Percentiles rank a stretch among this genome's conserved stretches.
These are phyloP conservation scores for Papilio xuthus DNA, from an alignment of 1,140 invertebrate genomes.

Conservation along the genomic window DNA sequence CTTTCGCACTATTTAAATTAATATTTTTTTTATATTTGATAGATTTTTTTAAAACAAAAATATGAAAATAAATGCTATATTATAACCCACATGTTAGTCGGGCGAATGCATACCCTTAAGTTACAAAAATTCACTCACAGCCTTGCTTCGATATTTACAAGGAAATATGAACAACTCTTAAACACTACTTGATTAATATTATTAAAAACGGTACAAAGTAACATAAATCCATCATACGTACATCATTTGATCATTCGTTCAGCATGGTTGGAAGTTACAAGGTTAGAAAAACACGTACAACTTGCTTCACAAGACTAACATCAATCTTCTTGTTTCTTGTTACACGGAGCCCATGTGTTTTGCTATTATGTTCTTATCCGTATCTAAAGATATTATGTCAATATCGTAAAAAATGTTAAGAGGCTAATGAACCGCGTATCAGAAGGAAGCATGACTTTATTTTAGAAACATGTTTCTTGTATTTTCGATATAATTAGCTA, in stretches of 20 bases:
- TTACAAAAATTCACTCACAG: not conserved
- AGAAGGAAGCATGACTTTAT: not conserved
- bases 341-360: slow-evolving; percentile 7
- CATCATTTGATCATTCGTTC: not conserved
- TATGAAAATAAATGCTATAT: too few species aligned
- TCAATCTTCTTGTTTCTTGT: slow-evolving; percentile 39
- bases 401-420: slow-evolving; percentile 22
- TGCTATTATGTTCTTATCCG: slow-evolving; percentile 32
- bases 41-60: too few species aligned
- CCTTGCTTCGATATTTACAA: too few species aligned
- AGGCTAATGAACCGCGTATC: not conserved
- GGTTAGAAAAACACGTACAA: slow-evolving; percentile 35
- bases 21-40: too few species aligned
- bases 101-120: not conserved
- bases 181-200: too few species aligned
- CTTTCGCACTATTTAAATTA: not conserved
- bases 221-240: not conserved
- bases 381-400: slow-evolving; percentile 18
- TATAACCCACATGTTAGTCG: too few species aligned
- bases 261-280: not conserved
- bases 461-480: not conserved
- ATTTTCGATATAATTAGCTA: not conserved
- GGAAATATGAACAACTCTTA: too few species aligned
- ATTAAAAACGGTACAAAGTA: not conserved
- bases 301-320: slow-evolving; percentile 13